Evolutionary conservation across 64 coral and sea anemone species (phyloP).

Genomic region (Anthopleura sola): DNA sequence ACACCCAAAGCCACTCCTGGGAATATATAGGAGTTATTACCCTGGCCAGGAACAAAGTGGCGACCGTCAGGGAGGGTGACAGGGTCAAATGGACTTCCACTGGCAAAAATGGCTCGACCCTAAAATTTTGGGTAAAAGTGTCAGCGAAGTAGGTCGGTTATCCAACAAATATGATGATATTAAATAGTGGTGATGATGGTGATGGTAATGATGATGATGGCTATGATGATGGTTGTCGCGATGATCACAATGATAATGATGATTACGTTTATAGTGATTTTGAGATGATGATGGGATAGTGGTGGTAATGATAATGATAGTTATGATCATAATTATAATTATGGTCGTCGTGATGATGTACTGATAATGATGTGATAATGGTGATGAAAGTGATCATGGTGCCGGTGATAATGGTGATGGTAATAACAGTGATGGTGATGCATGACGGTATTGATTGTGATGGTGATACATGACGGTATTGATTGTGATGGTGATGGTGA

Average conservation of each 20-base stretch:
- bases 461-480: no score
- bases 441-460: no score
- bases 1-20: constrained; percentile 83
- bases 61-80: constrained; percentile 95
- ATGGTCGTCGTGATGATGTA: neutral
- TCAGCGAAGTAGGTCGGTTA: neutral
- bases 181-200: neutral
- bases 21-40: constrained; percentile 93
- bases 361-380: no score
- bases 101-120: constrained; percentile 86
- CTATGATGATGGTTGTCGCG: neutral
- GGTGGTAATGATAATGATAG: neutral
- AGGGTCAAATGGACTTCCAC: constrained; percentile 90
- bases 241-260: neutral
- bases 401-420: no score
- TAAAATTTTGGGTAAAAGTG: constrained; percentile 6
- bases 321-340: neutral
- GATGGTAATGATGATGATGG: neutral
- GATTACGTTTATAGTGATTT: no score
- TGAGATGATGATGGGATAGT: neutral
- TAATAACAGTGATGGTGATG: no score
- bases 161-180: no score
- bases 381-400: no score
- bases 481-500: no score
- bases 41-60: constrained; percentile 86